phyloP scores from a whole-genome alignment of 2,113 vertebrate genomes.

The Nycticebus coucang region DNA sequence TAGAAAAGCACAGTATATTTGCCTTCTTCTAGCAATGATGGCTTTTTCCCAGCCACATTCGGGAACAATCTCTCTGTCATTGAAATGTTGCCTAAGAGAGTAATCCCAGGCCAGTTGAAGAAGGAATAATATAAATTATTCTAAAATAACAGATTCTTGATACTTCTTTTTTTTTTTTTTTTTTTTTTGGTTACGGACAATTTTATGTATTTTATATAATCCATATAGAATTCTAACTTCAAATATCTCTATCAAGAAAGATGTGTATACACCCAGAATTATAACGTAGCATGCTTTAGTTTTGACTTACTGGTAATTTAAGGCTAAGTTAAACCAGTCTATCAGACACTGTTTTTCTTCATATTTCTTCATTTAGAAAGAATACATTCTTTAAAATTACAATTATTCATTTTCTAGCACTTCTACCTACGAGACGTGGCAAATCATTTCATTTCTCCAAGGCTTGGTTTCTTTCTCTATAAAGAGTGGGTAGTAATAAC shows the following conservation, averaged over 20 bases:
- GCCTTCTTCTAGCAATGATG: neutral
- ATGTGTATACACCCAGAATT: slow-evolving; percentile 15
- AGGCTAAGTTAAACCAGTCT: neutral
- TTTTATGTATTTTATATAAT: slow-evolving; percentile 43
- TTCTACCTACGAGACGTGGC: neutral
- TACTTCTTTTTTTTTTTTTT: neutral
- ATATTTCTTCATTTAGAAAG: slow-evolving; percentile 34
- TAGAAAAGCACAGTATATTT: slow-evolving; percentile 25
- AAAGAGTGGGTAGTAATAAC: neutral
- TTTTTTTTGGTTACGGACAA: slow-evolving; percentile 49
- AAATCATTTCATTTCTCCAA: neutral
- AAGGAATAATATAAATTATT: slow-evolving; percentile 61
- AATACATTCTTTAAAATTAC: neutral
- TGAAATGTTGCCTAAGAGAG: slow-evolving; percentile 65
- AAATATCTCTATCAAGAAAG: slow-evolving; percentile 28
- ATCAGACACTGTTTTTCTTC: neutral
- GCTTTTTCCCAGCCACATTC: slow-evolving; percentile 36
- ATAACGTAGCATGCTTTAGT: neutral
- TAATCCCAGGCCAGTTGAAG: neutral
- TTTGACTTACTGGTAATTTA: slow-evolving; percentile 16
- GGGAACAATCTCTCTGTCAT: slow-evolving; percentile 61
- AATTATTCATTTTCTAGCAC: neutral
- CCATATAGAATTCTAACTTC: slow-evolving; percentile 26
- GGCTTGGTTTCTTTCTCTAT: neutral
- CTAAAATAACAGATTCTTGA: slow-evolving; percentile 57